Percentiles rank a stretch among this genome's conserved stretches.
Evolutionary conservation across 2,113 vertebrate species (phyloP).

Genomic region (Bubalus kerabau): DNA sequence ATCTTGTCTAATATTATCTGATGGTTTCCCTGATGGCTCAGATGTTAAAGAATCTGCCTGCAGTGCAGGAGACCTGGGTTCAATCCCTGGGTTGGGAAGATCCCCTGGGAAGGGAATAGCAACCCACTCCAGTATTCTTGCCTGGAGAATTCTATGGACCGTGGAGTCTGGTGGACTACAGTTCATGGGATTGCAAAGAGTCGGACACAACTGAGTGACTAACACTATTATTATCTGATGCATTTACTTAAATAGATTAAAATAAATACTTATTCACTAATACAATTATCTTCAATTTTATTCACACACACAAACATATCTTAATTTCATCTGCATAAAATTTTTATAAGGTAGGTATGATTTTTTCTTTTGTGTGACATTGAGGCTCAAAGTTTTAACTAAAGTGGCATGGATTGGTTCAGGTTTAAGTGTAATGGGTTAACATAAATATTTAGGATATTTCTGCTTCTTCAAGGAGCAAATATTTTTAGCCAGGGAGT

Average conservation of each 20-base stretch:
- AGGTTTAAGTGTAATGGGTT: not conserved
- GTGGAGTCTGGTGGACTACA: not conserved
- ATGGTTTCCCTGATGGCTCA: not conserved
- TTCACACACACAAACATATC: not conserved
- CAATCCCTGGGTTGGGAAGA: not conserved
- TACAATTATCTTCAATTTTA: not conserved
- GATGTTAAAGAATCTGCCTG: not conserved
- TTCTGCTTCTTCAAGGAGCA: not conserved
- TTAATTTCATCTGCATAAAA: not conserved
- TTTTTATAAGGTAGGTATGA: not conserved
- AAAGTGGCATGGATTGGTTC: not conserved
- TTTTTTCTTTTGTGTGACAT: not conserved
- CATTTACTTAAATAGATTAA: not conserved
- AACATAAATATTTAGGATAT: not conserved
- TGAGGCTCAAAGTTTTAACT: not conserved
- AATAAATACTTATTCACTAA: not conserved
- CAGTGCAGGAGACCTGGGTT: not conserved
- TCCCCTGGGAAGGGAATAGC: not conserved
- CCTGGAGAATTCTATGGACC: not conserved
- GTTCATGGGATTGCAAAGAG: not conserved
- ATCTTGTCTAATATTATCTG: not conserved
- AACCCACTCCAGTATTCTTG: not conserved
- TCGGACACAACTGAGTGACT: not conserved
- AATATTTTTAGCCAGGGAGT: not conserved
- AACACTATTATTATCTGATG: not conserved